A percentile compares a stretch with the other conserved stretches of the same genome.
Conservation (phyloP, 2,888 invertebrate genomes). For the Hydropsyche betteni region DNA sequence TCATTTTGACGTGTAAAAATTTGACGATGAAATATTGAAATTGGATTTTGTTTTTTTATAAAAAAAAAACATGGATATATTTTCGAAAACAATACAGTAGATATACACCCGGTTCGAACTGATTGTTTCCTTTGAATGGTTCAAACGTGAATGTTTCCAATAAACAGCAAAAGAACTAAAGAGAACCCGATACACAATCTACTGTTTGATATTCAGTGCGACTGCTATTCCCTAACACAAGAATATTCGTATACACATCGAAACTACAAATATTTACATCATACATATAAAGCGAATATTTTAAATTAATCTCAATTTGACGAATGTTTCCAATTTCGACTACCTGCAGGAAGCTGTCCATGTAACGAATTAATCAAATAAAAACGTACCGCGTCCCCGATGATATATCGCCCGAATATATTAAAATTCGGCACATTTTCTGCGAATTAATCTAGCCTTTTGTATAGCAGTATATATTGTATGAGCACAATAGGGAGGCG, state of each 20-base stretch:
- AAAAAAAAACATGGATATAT: too few species aligned
- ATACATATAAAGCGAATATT: too few species aligned
- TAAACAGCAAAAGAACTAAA: conserved; percentile 4
- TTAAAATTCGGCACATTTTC: too few species aligned
- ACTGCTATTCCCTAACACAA: not conserved
- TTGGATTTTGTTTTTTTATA: too few species aligned
- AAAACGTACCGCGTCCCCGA: too few species aligned
- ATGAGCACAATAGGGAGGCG: not conserved
- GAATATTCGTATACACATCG: too few species aligned
- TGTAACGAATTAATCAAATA: too few species aligned
- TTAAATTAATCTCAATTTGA: not conserved
- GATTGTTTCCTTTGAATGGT: conserved; percentile 15
- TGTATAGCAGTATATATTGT: not conserved
- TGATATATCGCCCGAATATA: too few species aligned
- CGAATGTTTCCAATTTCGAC: not conserved
- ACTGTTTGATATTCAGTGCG: conserved; percentile 17
- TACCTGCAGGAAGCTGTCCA: not conserved
- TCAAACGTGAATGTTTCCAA: conserved; percentile 2
- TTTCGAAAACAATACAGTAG: too few species aligned
- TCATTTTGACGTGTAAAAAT: too few species aligned
- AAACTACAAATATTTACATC: too few species aligned
- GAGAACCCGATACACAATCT: conserved; percentile 8
- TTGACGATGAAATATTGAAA: too few species aligned
- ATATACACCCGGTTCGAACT: not conserved
- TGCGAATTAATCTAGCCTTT: not conserved